Percentiles rank a stretch among this genome's conserved stretches.
These are phyloP conservation scores for Magallana gigas DNA, from an alignment of 1,140 invertebrate genomes.

Conservation along the genomic window DNA sequence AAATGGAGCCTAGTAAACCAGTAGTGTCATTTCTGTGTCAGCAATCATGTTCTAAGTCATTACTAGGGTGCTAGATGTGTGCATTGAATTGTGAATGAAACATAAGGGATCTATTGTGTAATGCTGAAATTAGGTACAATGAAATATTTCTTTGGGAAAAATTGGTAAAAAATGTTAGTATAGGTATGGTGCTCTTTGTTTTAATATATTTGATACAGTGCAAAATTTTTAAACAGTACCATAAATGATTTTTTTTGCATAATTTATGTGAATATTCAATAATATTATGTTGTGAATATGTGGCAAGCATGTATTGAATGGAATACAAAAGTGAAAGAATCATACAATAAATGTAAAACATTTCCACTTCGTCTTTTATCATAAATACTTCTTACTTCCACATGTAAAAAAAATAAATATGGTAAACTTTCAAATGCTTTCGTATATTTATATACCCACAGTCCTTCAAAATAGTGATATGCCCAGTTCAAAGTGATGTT, in stretches of 20 bases:
- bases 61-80: conserved; percentile 21
- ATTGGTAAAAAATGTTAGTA: too few relatives aligned
- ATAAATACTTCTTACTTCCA: too few relatives aligned
- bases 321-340: background rate
- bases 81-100: background rate
- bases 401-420: too few relatives aligned
- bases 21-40: background rate
- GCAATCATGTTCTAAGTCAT: conserved; percentile 19
- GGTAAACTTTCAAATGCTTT: too few relatives aligned
- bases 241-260: background rate
- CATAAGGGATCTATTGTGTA: background rate
- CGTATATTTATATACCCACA: too few relatives aligned
- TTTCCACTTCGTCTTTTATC: too few relatives aligned
- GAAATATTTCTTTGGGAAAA: background rate
- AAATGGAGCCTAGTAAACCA: too few relatives aligned
- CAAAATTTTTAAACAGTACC: conserved; percentile 11
- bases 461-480: too few relatives aligned
- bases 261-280: background rate
- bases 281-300: background rate
- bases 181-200: conserved; percentile 16
- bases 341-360: conserved; percentile 15
- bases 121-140: background rate
- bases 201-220: background rate
- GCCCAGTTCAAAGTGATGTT: too few relatives aligned
- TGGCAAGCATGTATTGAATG: background rate